Evolutionary conservation across 2,888 invertebrate genomes (phyloP), one percentile per base, ranked within the genome.

Genomic region (Homarus gammarus): DNA sequence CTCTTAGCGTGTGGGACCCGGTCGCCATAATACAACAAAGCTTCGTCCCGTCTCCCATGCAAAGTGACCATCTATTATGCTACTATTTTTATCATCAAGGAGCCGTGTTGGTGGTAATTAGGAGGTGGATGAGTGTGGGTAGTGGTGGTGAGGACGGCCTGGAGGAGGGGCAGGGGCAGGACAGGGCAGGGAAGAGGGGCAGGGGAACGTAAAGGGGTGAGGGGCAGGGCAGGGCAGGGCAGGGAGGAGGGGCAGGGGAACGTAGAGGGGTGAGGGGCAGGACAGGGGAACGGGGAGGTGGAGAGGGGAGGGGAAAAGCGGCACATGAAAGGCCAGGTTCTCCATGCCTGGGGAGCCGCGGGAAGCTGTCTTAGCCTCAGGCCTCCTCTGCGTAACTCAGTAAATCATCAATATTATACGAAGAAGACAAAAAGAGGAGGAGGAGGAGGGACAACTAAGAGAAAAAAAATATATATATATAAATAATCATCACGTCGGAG

Each of bases 381-480:
- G 81, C 61, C 61, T 81, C 64, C 81, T 81, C 33, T 27, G 81
- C 81, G 81, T 81, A 81, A 81, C 81, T 36, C 81, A 61, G 81
- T 81, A 81, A 40, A 81, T 81, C 81, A 81, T 81, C n/a, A 79
- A 61, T 49, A 40, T 27, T 61, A 81, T 38, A 81, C 51, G 61
- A 64, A 33, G 33, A 61, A 56, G 36, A 79, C 56, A 79, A 61
- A 81, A 27, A 31, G 33, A 31, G 33, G 8, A 15, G 31, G 33
- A 70, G n/a, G n/a, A n/a, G n/a, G n/a, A n/a, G n/a, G n/a, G n/a
- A n/a, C n/a, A n/a, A n/a, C n/a, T n/a, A n/a, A n/a, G n/a, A n/a
- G n/a, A n/a, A n/a, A n/a, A n/a, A n/a, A n/a, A n/a, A n/a, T n/a
- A n/a, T n/a, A n/a, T n/a, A n/a, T n/a, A n/a, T n/a, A n/a, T n/a